Base-by-base conservation (phyloP, 2,797 vertebrate species). In the Natrix natrix region DNA sequence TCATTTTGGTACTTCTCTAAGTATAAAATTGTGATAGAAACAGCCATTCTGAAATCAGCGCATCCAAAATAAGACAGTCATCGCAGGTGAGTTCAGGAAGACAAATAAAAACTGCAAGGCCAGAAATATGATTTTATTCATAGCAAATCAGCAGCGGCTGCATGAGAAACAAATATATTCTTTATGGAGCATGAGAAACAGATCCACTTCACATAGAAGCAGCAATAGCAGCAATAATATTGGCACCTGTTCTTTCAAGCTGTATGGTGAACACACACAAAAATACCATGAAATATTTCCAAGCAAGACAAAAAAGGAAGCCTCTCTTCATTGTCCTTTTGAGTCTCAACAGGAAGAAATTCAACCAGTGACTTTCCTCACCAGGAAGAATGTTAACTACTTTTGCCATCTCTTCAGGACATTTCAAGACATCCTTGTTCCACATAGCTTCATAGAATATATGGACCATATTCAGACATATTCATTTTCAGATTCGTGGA, bases 101-200 rank as follows among this genome's bases (percentile, higher is more conserved):
- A 86, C 95, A 95, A 91, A 96, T 91, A 24, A 94, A 26, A 93
- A 60, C 90, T 96, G 95, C 94, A 97, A 96, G 96, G 95, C 94
- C 96, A 96, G 96, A 96, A 97, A 97, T 97, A 96, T 94, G 95
- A 88, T 83, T 90, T 92, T 93, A 93, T 92, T 95, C 91, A 52
- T 94, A 94, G 94, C 87, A 94, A 95, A 93, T 96, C 94, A 96
- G 95, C 95, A 97, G 95, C 95, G 96, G 94, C 97, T 59, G 0
- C 78, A 83, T 95, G 94, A 96, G 97, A 97, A 97, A 97, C 96
- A 95, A 94, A 95, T 95, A 93, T 0, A 94, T 87, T 94, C 94
- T 95, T 93, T 96, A 96, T 94, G 95, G 93, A 92, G 32, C 74
- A 91, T 86, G 90, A 93, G 69, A 91, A 94, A 93, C 91, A 94